Evolutionary conservation across 2,888 invertebrate genomes (phyloP), one percentile per base, ranked within the genome.

Genomic region (Pharmacophagus antenor): DNA sequence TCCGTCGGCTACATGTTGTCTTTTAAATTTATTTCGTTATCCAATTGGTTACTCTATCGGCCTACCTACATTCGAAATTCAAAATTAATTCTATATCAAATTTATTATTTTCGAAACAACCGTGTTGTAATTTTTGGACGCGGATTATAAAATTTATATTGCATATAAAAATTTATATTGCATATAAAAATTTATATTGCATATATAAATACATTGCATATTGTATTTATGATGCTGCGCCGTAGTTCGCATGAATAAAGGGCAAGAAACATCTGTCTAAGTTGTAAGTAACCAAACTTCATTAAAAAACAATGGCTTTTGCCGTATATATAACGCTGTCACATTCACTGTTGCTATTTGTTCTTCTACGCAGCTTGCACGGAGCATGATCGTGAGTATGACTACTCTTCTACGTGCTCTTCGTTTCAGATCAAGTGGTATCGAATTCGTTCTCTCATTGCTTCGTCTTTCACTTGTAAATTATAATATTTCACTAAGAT

Each of bases 381-480:
- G 95, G 95, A 95, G 95, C 95, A 95, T 95, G 95, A 94, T 95
- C 94, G 95, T 95, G 94, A 95, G 95, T 95, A 95, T 92, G 77
- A 78, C 76, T 75, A 69, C 73, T 80, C 67, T 79, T 72, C 70
- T 77, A 77, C 67, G 64, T 70, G 78, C 69, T 67, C 59, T 63
- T 65, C 66, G 65, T 69, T 65, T 68, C 66, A 58, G 62, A 66
- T 44, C 8, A 25, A 46, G 17, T 69, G 65, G 64, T 64, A 64
- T 65, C 61, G 51, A 63, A 62, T 51, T 68, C 70, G 65, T 67
- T 67, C 64, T 51, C 17, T 31, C 31, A 27, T 46, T 31, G 18
- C 12, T 50, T 20, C 22, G 17, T 18, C 18, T 7, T 20, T 10
- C 37, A 20, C 18, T 22, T 7, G 20, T 17, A 25, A 25, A n/a